phyloP scores from a whole-genome alignment of 2,113 vertebrate genomes.

The Barnardius zonarius region DNA sequence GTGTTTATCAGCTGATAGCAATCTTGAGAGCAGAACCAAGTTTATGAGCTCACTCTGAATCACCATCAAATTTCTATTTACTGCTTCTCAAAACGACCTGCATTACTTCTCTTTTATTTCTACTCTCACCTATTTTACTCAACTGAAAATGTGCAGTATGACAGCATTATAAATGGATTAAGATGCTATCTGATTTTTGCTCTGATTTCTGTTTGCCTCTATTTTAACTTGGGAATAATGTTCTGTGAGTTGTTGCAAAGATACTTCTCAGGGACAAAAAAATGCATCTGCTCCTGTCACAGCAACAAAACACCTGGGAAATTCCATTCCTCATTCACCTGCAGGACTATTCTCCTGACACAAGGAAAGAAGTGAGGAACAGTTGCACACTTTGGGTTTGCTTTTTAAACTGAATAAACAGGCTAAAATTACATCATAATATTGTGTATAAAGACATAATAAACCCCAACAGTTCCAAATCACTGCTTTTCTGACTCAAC shows the following conservation, averaged over 20 bases:
- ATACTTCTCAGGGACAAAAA: neutral
- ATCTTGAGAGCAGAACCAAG: neutral
- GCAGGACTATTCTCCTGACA: neutral
- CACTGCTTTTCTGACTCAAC: neutral
- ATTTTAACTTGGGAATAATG: neutral
- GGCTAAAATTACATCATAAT: neutral
- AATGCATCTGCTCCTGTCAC: neutral
- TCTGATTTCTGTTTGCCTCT: neutral
- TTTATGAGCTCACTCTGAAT: constrained; percentile 1
- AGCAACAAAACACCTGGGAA: neutral
- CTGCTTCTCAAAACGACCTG: neutral
- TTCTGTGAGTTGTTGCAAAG: neutral
- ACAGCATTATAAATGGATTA: neutral
- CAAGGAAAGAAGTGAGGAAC: neutral
- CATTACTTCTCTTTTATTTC: neutral
- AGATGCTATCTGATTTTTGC: neutral
- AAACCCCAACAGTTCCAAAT: neutral
- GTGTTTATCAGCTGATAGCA: neutral
- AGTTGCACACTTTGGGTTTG: neutral
- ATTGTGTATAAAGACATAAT: neutral
- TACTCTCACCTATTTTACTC: neutral
- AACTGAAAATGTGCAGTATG: neutral
- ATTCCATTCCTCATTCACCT: neutral
- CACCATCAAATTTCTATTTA: neutral
- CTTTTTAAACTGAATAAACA: neutral